Evolutionary conservation across 2,113 vertebrate genomes (phyloP), one percentile per base, ranked within the genome.

Genomic region (Formicarius rufipectus): DNA sequence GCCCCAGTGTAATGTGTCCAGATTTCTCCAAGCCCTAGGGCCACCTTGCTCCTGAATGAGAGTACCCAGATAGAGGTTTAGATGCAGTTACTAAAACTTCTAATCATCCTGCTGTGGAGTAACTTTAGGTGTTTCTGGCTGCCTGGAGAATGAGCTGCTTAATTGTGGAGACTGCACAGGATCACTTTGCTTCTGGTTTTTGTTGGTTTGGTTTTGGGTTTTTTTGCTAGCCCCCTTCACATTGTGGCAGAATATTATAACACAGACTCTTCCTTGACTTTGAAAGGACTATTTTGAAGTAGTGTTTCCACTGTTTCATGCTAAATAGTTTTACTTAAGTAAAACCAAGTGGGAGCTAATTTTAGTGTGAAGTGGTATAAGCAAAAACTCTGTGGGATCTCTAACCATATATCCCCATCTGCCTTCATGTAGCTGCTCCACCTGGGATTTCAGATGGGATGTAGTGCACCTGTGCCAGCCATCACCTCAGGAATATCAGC

Each of bases 71-170:
- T 20, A 62, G 53, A 79, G 31, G 15, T 79, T 88, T 85, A 76
- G 90, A 72, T 69, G 71, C 58, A n/a, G 68, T 79, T 84, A 52
- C 84, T 82, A 47, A 89, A 23, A 33, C 67, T 87, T 93, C 63
- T 85, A 79, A 88, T 60, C 85, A 67, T 69, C 75, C 59, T 93
- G 49, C 82, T 79, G 53, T 83, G 88, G 78, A 91, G 83, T 64
- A 85, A 84, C 82, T 37, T 52, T 40, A 83, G 77, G 67, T 37
- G 33, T 83, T 86, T 87, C 33, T 96, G 59, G 20, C 40, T 42
- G 33, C 15, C 11, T 9, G 9, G 42, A 77, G 71, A 75, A 87
- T 28, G 20, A 87, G 44, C 44, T 62, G 23, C 33, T 74, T 64
- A 28, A 71, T 91, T 42, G 31, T 28, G 24, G 40, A 60, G 53